Evolutionary conservation across 2,113 vertebrate species (phyloP).

Genomic region (Rhinoderma darwinii): DNA sequence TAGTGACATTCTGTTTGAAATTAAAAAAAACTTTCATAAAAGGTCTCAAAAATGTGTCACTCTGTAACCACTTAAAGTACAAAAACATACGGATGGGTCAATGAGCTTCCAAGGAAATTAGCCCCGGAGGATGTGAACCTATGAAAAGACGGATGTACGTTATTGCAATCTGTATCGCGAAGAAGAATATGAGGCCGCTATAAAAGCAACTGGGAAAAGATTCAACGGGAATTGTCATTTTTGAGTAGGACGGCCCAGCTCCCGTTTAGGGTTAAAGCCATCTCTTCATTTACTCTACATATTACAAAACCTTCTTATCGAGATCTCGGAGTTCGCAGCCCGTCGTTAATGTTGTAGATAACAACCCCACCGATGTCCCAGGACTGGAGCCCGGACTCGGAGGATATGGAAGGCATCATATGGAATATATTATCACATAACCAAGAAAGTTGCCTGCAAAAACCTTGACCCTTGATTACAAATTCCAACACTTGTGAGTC

Average conservation of each 20-base stretch:
- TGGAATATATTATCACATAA: conserved; percentile 12
- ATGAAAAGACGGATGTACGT: neutral
- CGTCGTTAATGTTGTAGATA: neutral
- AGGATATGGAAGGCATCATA: neutral
- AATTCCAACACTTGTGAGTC: conserved; percentile 28
- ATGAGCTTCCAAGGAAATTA: neutral
- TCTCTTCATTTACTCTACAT: neutral
- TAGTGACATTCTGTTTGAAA: too few relatives aligned
- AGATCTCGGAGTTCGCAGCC: neutral
- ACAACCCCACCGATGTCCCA: neutral
- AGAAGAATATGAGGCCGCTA: neutral
- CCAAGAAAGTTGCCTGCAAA: neutral
- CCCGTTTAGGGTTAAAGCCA: neutral
- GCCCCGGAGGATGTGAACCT: neutral
- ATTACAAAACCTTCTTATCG: neutral
- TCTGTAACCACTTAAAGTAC: neutral
- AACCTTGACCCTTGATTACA: conserved; percentile 1
- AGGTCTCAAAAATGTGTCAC: neutral
- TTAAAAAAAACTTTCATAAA: neutral
- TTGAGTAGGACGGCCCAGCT: neutral
- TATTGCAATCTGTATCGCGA: neutral
- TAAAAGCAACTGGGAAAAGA: neutral
- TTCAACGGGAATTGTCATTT: neutral
- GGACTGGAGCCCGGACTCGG: neutral
- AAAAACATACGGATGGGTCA: neutral